Base-by-base conservation (phyloP, 2,888 invertebrate genomes). In the Drosophila meridiana region DNA sequence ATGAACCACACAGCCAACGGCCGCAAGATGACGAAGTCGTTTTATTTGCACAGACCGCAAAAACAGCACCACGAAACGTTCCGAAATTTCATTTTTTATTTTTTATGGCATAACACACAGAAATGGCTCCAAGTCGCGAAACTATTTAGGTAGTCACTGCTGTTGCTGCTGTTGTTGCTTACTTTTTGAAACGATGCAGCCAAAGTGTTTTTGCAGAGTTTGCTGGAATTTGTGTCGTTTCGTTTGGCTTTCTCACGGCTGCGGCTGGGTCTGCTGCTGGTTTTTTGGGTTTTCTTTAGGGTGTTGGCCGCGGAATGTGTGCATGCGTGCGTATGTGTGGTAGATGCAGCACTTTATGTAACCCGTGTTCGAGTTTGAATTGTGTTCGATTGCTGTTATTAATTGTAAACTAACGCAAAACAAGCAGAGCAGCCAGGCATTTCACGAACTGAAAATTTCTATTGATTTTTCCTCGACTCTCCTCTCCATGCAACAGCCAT, bases 401-500 rank as follows among this genome's bases (percentile, higher is more conserved):
- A 75, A 70, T 56, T 78, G 71, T 82, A 73, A 82, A 84, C 80
- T 80, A 82, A 85, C 85, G 69, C 87, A 79, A 87, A 87, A 82
- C 78, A 80, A 67, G 66, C 89, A 69, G 80, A 80, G 83, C 88
- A 83, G 57, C 62, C 74, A 81, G 67, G 83, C 80, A 75, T 76
- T 77, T 74, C 82, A 87, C 90, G 67, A 77, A 78, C 88, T 80
- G 92, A 91, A 92, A 91, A 91, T 87, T 92, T 91, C 90, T 92
- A 92, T 92, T 92, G 91, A 92, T 91, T 91, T 92, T 91, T 92
- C 84, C 82, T 84, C 76, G 73, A 78, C 78, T 63, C 80, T 78
- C 73, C 89, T 89, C 88, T 90, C 88, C 71, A 45, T 48, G 56
- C 73, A 79, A 75, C 79, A 81, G 74, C 81, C 83, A 83, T 73